A percentile compares a stretch with the other conserved stretches of the same genome.
phyloP scores from a whole-genome alignment of 2,797 vertebrate genomes.

The Sandelia bainsii region DNA sequence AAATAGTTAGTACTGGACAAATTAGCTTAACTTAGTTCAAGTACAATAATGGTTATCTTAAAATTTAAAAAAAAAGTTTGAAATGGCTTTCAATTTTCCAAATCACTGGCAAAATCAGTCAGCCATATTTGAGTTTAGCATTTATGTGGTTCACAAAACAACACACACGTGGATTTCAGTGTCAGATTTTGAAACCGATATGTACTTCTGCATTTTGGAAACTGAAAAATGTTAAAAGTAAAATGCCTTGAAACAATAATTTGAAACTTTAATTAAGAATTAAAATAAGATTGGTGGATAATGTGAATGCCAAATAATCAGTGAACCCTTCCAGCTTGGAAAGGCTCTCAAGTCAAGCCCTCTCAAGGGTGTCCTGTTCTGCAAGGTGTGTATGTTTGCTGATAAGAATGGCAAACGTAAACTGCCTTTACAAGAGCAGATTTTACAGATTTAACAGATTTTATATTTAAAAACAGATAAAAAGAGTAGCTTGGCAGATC shows the following conservation, averaged over 20 bases:
- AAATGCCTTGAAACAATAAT: slow-evolving; percentile 27
- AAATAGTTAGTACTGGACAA: too few species aligned
- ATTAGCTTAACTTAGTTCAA: too few species aligned
- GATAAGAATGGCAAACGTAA: slow-evolving; percentile 52
- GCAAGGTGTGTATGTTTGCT: slow-evolving; percentile 45
- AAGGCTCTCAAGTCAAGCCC: slow-evolving; percentile 42
- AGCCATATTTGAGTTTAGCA: slow-evolving; percentile 27
- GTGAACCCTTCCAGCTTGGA: slow-evolving; percentile 35
- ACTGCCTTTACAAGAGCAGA: slow-evolving; percentile 31
- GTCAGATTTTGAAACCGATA: slow-evolving; percentile 44
- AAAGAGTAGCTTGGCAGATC: not conserved
- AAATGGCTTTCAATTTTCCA: slow-evolving; percentile 34
- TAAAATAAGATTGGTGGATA: slow-evolving; percentile 32
- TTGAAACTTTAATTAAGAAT: slow-evolving; percentile 51
- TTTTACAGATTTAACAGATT: slow-evolving; percentile 21
- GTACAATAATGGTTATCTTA: too few species aligned
- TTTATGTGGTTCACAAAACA: slow-evolving; percentile 36
- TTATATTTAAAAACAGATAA: slow-evolving; percentile 17
- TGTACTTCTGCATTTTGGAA: slow-evolving; percentile 16
- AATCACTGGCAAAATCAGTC: slow-evolving; percentile 1
- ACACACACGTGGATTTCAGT: slow-evolving; percentile 43
- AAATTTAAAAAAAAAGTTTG: too few species aligned
- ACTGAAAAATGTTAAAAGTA: slow-evolving; percentile 18
- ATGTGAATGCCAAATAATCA: slow-evolving; percentile 56
- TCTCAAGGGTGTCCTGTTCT: slow-evolving; percentile 45